These are phyloP conservation scores for Pentamera pediparva DNA, from an alignment of 53 echinoderm and acorn worm species.

Conservation along the genomic window DNA sequence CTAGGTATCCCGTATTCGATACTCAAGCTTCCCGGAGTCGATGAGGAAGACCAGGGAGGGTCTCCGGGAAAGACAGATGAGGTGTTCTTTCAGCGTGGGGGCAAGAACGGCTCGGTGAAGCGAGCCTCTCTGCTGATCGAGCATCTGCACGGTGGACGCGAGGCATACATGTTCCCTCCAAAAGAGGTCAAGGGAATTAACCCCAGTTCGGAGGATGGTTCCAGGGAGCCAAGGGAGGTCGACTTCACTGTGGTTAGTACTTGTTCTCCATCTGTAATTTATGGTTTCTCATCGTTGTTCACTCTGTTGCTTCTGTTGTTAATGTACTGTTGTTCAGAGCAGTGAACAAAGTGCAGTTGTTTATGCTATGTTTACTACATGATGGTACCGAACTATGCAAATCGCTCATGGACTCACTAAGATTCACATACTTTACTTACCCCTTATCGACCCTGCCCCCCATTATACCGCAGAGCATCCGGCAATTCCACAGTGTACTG, in stretches of 20 bases:
- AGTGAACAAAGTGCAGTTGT: no score
- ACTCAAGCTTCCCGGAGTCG: constrained; percentile 6
- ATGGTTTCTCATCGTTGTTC: no score
- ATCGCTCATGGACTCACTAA: no score
- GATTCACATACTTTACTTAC: no score
- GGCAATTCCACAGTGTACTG: no score
- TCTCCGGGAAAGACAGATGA: background rate
- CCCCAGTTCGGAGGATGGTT: constrained; percentile 3
- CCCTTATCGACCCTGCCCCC: no score
- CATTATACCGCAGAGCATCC: no score
- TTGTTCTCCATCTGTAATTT: background rate
- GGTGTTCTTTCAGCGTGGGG: constrained; percentile 1
- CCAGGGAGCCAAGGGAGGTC: constrained; percentile 2
- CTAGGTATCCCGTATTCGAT: constrained; percentile 28
- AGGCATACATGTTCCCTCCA: constrained; percentile 3
- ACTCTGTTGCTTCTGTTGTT: no score
- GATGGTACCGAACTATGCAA: no score
- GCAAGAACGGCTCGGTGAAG: constrained; percentile 20
- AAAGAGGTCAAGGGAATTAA: background rate
- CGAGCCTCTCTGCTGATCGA: constrained; percentile 21
- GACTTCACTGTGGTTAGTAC: constrained; percentile 28
- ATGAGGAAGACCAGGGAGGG: background rate
- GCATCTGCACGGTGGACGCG: constrained; percentile 2
- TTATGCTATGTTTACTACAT: no score
- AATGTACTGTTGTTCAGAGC: no score